These are phyloP conservation scores for Eumeta japonica DNA, from an alignment of 1,140 invertebrate species.

Conservation along the genomic window DNA sequence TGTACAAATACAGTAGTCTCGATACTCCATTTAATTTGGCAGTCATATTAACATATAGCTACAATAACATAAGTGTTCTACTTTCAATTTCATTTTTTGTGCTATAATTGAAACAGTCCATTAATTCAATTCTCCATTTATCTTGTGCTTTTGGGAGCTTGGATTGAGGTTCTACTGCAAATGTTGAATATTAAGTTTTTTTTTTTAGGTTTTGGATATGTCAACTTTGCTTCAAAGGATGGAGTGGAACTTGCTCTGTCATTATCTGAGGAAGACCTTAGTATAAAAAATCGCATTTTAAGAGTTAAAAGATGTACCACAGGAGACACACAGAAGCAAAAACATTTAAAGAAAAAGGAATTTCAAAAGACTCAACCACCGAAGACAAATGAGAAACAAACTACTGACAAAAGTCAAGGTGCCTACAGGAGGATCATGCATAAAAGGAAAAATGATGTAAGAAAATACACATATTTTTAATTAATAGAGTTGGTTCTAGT, in stretches of 20 bases:
- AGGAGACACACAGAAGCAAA: neutral
- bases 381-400: neutral
- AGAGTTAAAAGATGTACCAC: slow-evolving; percentile 39
- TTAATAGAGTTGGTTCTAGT: no score
- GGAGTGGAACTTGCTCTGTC: slow-evolving; percentile 64
- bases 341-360: neutral
- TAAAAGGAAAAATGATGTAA: slow-evolving; percentile 36
- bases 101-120: neutral
- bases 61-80: neutral
- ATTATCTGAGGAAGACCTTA: slow-evolving; percentile 56
- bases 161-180: no score
- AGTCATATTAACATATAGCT: no score
- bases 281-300: slow-evolving; percentile 48
- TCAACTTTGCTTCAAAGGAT: slow-evolving; percentile 63
- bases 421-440: slow-evolving; percentile 37
- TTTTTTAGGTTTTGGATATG: slow-evolving; percentile 59
- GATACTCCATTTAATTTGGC: no score
- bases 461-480: no score
- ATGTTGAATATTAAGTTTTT: no score
- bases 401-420: slow-evolving; percentile 16
- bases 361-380: neutral
- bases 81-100: slow-evolving; percentile 1
- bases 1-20: no score
- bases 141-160: neutral
- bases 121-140: no score